Evolutionary conservation across 2,113 vertebrate species (phyloP).

Genomic region (Alligator sinensis): DNA sequence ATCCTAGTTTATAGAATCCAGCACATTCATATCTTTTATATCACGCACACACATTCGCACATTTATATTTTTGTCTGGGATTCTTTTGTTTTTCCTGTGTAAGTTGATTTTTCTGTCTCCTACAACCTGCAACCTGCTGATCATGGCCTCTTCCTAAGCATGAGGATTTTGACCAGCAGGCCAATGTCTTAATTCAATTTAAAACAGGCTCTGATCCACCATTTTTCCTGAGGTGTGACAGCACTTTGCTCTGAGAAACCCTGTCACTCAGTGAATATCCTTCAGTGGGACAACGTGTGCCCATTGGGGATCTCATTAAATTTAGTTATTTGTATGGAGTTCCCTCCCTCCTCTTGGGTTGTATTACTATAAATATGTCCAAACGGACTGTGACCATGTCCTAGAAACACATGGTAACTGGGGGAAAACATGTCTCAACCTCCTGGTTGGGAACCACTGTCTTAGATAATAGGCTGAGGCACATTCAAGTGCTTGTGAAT

Average conservation of each 20-base stretch:
- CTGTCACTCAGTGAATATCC: no score
- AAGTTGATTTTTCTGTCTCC: background rate
- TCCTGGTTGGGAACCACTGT: constrained; percentile 44
- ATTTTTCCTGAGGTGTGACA: background rate
- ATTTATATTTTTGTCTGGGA: background rate
- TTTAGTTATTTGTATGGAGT: no score
- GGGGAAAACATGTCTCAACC: no score
- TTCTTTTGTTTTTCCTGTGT: constrained; percentile 17
- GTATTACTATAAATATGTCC: no score
- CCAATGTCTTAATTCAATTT: background rate
- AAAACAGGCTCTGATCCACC: background rate
- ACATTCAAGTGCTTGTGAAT: constrained; percentile 53
- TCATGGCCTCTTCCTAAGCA: background rate
- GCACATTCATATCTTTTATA: no score
- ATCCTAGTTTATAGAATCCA: no score
- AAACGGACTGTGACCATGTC: background rate
- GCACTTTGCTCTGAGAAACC: no score
- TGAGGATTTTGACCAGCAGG: background rate
- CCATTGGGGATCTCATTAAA: no score
- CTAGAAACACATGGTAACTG: constrained; percentile 30
- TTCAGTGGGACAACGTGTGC: no score
- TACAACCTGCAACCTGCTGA: background rate
- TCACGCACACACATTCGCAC: no score
- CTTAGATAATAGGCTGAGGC: constrained; percentile 12
- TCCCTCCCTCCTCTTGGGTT: no score